Evolutionary conservation across 2,113 vertebrate species (phyloP), one percentile per base, ranked within the genome.

Genomic region (Platycercus adscitus): DNA sequence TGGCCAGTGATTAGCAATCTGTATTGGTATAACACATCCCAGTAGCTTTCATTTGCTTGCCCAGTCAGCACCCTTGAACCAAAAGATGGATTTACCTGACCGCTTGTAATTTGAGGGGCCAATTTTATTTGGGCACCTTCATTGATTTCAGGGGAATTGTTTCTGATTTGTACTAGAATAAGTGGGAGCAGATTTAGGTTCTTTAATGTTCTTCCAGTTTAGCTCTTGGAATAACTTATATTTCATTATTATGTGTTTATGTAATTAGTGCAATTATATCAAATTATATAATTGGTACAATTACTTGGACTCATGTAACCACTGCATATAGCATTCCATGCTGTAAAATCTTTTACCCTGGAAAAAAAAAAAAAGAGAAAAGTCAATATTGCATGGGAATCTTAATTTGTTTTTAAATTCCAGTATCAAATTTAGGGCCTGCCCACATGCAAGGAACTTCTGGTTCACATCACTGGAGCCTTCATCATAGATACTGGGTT

Each of bases 201-300:
- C 97, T 97, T 96, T 97, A 96, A 97, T 94, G 95, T 97, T 93
- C 95, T 97, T 97, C 97, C 95, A 95, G 88, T 93, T 93, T 93
- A 93, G 92, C 91, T 96, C 94, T 96, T 96, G 97, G 95, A 97
- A 96, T 97, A 97, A 97, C 95, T 83, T 91, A 86, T 87, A 83
- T 94, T 86, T 91, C 86, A 94, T 75, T 60, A 66, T 91, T 94
- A 85, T 85, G 82, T 69, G 60, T 84, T 93, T 96, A 95, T 91
- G 94, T 94, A 96, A 95, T 85, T 84, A 91, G 96, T 88, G 71
- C 89, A 82, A 87, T 96, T 97, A 85, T 71, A 95, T 93, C 95
- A 96, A 98, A 97, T 97, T 96, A 97, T 96, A 86, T 94, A 96
- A 96, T 94, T 69, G 96, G 96, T 92, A 94, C 85, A 79, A 80